Evolutionary conservation across 2,888 invertebrate genomes (phyloP), one percentile per base, ranked within the genome.

Genomic region (Invenusta paracnida): DNA sequence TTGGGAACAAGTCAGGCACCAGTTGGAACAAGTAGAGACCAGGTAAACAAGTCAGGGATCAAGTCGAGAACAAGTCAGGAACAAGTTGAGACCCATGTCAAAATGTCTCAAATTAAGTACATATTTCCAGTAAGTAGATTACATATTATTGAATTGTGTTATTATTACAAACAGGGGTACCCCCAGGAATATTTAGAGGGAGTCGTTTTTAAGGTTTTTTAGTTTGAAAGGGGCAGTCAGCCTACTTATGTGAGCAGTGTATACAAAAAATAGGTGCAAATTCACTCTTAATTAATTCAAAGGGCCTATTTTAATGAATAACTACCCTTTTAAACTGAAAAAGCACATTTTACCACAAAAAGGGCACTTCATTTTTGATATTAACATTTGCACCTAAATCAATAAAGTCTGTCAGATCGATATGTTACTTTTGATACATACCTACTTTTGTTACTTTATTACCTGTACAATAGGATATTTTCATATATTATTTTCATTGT

Each of bases 251-350:
- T 73, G 73, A 73, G 73, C 73, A 73, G 73, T 73, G 73, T 73
- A 73, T 73, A 73, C 73, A 73, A 73, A 23, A 73, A 73, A 73
- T 73, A 73, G 27, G 73, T 13, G 73, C 73, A 48, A 48, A 48
- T 48, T 48, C 48, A 48, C 25, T 73, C 27, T 73, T 23, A 73
- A 23, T 73, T 73, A 73, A 23, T 73, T 73, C 73, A 73, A 73
- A 73, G 73, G 73, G 27, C 73, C 73, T 73, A 73, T 73, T 73
- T 73, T 73, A 73, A 73, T 73, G 73, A 73, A 73, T 73, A 73
- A 73, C 73, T 73, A 73, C 73, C 73, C 73, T 73, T 73, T 73
- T 73, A 73, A 73, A 73, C 73, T 73, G 73, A 73, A 73, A 73
- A 73, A 23, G 73, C 73, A 73, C 73, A 73, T 73, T 73, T 73